phyloP scores from a whole-genome alignment of 1,140 invertebrate genomes.

The Monochamus saltuarius region DNA sequence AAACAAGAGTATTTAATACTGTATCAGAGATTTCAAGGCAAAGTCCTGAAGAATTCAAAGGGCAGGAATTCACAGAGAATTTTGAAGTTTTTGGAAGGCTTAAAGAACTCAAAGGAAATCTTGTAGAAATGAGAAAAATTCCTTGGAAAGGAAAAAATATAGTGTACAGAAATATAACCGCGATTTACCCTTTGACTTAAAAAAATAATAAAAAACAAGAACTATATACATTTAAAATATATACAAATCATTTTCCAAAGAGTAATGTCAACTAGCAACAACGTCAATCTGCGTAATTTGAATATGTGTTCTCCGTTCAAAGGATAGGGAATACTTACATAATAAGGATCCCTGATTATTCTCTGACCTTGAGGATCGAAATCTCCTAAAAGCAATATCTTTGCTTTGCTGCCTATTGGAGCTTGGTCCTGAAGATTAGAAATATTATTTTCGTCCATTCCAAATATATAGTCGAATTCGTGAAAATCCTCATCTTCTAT shows the following conservation, averaged over 20 bases:
- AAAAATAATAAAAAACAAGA: too few relatives aligned
- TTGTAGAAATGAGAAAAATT: too few relatives aligned
- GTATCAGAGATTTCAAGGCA: too few relatives aligned
- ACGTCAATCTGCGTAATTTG: not conserved
- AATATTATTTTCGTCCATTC: slow-evolving; percentile 88
- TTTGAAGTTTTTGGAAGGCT: too few relatives aligned
- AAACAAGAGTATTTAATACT: too few relatives aligned
- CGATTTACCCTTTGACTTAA: too few relatives aligned
- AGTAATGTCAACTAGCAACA: not conserved
- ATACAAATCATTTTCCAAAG: not conserved
- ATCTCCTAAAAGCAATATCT: slow-evolving; percentile 75
- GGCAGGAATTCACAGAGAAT: too few relatives aligned
- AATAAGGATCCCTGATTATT: slow-evolving; percentile 88
- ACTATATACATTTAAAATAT: too few relatives aligned
- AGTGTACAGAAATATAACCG: too few relatives aligned
- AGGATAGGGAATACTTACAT: slow-evolving; percentile 60
- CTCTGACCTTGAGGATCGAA: slow-evolving; percentile 77
- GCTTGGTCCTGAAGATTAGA: slow-evolving; percentile 62
- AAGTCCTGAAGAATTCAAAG: too few relatives aligned
- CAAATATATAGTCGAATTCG: slow-evolving; percentile 83
- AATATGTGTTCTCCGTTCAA: not conserved
- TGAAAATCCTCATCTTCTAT: slow-evolving; percentile 71
- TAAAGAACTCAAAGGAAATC: too few relatives aligned
- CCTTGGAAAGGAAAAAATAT: too few relatives aligned
- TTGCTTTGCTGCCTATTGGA: slow-evolving; percentile 61